Percentiles rank a stretch among this genome's conserved stretches.
Conservation (phyloP, 2,888 invertebrate genomes). For the Calameuta filiformis region DNA sequence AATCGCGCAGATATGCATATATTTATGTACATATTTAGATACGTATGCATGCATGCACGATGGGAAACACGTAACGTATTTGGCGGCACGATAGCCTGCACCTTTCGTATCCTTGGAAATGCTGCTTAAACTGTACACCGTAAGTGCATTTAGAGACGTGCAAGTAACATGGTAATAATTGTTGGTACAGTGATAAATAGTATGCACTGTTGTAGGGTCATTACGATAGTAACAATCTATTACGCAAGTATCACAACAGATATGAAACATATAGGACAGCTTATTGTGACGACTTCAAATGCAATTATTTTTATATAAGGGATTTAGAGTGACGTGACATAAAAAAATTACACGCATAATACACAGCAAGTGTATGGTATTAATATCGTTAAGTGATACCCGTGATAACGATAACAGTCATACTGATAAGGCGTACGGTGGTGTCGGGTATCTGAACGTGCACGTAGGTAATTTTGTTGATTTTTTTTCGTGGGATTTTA, state of each 20-base stretch:
- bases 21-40: neutral
- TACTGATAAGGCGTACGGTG: neutral
- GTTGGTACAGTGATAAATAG: neutral
- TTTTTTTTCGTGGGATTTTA: neutral
- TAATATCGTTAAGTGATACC: neutral
- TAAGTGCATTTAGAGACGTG: neutral
- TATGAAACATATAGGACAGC: neutral
- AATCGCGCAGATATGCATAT: slow-evolving; percentile 7
- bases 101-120: neutral
- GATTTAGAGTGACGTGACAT: neutral
- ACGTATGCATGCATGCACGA: neutral
- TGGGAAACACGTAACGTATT: slow-evolving; percentile 1
- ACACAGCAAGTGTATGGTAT: neutral
- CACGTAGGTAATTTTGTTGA: neutral
- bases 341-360: neutral
- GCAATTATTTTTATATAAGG: neutral
- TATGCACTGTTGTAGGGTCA: neutral
- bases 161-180: neutral
- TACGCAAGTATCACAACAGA: neutral
- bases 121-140: neutral
- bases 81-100: neutral
- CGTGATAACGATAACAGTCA: neutral
- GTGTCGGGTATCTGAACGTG: neutral
- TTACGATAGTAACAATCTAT: neutral
- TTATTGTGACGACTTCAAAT: neutral